Base-by-base conservation (phyloP, 2,888 invertebrate species). In the Ormyrus nitidulus region DNA sequence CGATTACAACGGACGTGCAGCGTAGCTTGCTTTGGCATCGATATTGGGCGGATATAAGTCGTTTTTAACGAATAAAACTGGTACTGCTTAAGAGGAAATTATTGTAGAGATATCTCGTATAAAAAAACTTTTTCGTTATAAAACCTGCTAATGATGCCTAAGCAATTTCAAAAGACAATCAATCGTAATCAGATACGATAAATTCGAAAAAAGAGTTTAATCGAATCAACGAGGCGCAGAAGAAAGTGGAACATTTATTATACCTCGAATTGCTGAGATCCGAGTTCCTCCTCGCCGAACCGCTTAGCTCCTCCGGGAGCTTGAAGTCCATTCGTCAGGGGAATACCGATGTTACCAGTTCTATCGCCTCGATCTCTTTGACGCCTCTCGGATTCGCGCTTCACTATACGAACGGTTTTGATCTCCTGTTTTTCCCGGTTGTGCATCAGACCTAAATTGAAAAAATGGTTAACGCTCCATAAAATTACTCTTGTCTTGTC, bases 321-420 rank as follows among this genome's bases (percentile, higher is more conserved):
- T 49, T 84, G 85, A 51, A 86, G 84, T 48, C 82, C 83, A 78
- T 90, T 91, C 80, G 85, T 89, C 84, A 87, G 84, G 81, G 89
- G 89, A 71, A 89, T 85, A 70, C 89, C 89, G 19, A 88, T 84
- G 79, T 88, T 88, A 19, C 90, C 91, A 51, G 92, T 92, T 66
- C 95, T 94, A 86, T 96, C 96, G 5, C 89, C 89, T 66, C 96
- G 92, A 86, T 96, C 96, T 68, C 96, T 92, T 87, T 96, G 96
- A 0, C 97, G 92, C 73, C 97, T 93, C 89, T 97, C 97, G 44
- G 97, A 96, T 89, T 97, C 97, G 11, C 97, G 92, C 91, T 98
- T 98, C 0, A 98, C 97, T 86, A 98, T 97, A 80, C 98, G 93
- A 19, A 98, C 98, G 0, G 98, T 98, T 92, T 97, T 97, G 79